phyloP scores from a whole-genome alignment of 1,140 invertebrate genomes.

The Heliothis virescens region DNA sequence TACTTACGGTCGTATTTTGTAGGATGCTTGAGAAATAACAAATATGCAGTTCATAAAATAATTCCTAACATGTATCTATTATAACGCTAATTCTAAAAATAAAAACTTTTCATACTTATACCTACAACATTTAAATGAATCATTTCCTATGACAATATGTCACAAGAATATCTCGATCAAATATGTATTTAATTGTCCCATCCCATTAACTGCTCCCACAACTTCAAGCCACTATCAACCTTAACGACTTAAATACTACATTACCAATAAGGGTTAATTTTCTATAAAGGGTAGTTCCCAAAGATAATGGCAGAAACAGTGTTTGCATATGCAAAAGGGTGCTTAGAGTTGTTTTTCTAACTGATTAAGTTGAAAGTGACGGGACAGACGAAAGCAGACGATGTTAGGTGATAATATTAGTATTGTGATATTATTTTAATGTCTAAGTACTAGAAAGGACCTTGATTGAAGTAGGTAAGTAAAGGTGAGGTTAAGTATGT shows the following conservation, averaged over 20 bases:
- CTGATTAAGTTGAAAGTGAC: conserved; percentile 75
- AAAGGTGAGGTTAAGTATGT: neutral
- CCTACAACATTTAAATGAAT: no score
- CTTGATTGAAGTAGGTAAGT: no score
- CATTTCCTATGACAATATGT: no score
- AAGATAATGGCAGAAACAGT: conserved; percentile 69
- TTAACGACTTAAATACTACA: neutral
- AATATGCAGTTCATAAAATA: neutral
- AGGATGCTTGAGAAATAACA: neutral
- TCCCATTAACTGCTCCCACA: neutral
- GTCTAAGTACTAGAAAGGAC: neutral
- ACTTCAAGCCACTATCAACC: conserved; percentile 1
- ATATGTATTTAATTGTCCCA: neutral
- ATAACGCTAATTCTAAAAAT: no score
- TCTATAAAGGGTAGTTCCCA: conserved; percentile 40
- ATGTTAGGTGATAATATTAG: conserved; percentile 42
- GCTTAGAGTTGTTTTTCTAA: conserved; percentile 78
- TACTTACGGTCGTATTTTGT: neutral
- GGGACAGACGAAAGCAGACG: conserved; percentile 59
- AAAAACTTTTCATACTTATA: neutral
- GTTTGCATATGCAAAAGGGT: conserved; percentile 81
- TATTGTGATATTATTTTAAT: neutral
- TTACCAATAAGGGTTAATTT: conserved; percentile 53
- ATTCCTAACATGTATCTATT: no score
- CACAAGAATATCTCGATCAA: conserved; percentile 9